phyloP scores from a whole-genome alignment of 2,888 invertebrate genomes.

The Drosophila neonasuta region DNA sequence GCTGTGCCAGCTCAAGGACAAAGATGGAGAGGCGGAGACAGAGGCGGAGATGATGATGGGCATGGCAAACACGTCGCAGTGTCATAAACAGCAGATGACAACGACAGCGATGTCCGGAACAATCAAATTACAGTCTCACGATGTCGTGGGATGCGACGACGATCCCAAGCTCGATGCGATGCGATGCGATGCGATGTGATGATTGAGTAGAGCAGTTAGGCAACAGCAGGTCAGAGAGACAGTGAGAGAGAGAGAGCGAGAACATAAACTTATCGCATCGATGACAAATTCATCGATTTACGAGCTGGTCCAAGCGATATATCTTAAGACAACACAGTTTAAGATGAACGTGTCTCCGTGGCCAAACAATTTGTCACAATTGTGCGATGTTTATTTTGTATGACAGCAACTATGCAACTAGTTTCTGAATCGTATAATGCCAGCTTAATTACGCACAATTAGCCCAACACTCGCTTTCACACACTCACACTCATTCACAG shows the following conservation, averaged over 20 bases:
- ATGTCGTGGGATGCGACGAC: background rate
- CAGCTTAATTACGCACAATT: background rate
- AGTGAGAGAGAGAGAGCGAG: background rate
- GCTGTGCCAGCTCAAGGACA: background rate
- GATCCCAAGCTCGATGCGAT: background rate
- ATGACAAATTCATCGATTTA: slow-evolving; percentile 53
- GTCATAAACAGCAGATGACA: slow-evolving; percentile 50
- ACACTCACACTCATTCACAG: background rate
- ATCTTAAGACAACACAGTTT: background rate
- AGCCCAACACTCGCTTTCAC: background rate
- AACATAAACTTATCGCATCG: slow-evolving; percentile 2
- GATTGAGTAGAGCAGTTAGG: background rate
- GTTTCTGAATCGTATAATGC: background rate
- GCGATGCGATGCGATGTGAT: background rate
- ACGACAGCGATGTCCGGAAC: slow-evolving; percentile 36
- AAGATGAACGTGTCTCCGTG: background rate
- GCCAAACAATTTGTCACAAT: background rate
- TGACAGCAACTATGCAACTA: background rate
- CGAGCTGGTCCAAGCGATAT: background rate
- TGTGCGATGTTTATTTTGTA: background rate
- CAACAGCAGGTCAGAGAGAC: background rate
- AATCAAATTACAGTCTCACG: slow-evolving; percentile 42
- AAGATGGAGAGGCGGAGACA: slow-evolving; percentile 10
- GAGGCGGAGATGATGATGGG: slow-evolving; percentile 1
- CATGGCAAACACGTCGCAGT: slow-evolving; percentile 30